phyloP scores from a whole-genome alignment of 2,113 vertebrate species.

The Trichechus manatus region DNA sequence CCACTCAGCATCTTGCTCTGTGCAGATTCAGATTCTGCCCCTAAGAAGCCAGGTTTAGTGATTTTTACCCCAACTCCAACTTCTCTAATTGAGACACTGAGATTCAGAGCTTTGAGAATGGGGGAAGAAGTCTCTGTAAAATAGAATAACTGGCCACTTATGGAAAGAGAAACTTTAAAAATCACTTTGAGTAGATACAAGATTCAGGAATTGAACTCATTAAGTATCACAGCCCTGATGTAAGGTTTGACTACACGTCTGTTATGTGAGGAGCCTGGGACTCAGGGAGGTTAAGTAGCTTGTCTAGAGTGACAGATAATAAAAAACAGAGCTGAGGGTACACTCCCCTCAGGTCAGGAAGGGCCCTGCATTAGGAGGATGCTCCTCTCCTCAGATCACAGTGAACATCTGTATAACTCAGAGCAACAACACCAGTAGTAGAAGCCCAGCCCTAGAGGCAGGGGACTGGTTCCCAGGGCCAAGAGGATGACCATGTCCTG shows the following conservation, averaged over 20 bases:
- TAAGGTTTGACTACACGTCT: fast-evolving
- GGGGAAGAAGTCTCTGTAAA: no score
- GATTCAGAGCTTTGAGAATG: no score
- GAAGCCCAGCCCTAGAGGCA: no score
- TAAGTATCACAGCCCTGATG: neutral
- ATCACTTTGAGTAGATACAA: neutral
- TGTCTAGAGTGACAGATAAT: neutral
- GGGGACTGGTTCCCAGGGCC: no score
- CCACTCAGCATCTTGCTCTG: no score
- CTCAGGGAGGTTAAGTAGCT: no score
- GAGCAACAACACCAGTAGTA: neutral
- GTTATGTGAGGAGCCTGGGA: fast-evolving
- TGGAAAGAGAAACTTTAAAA: neutral
- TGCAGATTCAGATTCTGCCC: no score
- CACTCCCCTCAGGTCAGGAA: fast-evolving
- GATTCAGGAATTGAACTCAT: fast-evolving
- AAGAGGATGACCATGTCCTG: fast-evolving
- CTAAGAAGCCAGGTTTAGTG: no score
- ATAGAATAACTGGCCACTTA: fast-evolving
- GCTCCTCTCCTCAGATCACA: neutral
- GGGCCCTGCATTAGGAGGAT: fast-evolving
- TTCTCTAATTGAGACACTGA: no score
- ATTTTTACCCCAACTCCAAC: no score
- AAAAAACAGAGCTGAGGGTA: neutral
- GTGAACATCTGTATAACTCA: neutral